These are phyloP conservation scores for Danaus plexippus DNA, from an alignment of 1,140 invertebrate genomes.

Conservation along the genomic window DNA sequence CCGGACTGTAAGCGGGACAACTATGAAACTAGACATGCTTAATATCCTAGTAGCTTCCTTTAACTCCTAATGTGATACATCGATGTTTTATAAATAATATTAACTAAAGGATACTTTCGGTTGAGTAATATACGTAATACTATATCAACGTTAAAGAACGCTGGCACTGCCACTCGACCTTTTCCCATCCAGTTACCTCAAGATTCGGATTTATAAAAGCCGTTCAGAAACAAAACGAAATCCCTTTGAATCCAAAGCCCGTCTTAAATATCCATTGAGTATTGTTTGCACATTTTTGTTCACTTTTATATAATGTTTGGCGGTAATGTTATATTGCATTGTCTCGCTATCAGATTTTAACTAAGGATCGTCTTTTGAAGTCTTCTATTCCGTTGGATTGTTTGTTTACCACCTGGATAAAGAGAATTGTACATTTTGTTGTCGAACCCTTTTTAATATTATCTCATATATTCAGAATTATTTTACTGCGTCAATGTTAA, in stretches of 20 bases:
- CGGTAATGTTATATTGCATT: conserved; percentile 62
- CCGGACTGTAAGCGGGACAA: conserved; percentile 18
- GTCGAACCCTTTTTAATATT: conserved; percentile 1
- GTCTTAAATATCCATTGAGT: conserved; percentile 58
- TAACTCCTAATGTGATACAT: too few species aligned
- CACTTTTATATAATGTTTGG: conserved; percentile 32
- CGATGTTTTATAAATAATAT: not conserved
- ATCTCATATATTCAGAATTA: too few species aligned
- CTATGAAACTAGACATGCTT: conserved; percentile 1
- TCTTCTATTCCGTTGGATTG: conserved; percentile 14
- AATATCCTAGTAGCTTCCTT: not conserved
- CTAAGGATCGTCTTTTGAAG: conserved; percentile 23
- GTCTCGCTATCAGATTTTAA: conserved; percentile 46
- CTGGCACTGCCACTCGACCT: conserved; percentile 27
- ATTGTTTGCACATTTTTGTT: conserved; percentile 54
- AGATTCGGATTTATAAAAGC: conserved; percentile 55
- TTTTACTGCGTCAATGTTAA: too few species aligned
- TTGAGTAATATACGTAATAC: not conserved
- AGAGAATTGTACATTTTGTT: not conserved
- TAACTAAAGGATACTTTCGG: not conserved
- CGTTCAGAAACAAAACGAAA: conserved; percentile 56
- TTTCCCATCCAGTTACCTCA: conserved; percentile 40
- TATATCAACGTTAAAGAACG: conserved; percentile 7
- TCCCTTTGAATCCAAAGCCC: conserved; percentile 65
- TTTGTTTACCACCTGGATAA: conserved; percentile 18